phyloP scores from a whole-genome alignment of 2,888 invertebrate genomes.

The Epinotia ramella region DNA sequence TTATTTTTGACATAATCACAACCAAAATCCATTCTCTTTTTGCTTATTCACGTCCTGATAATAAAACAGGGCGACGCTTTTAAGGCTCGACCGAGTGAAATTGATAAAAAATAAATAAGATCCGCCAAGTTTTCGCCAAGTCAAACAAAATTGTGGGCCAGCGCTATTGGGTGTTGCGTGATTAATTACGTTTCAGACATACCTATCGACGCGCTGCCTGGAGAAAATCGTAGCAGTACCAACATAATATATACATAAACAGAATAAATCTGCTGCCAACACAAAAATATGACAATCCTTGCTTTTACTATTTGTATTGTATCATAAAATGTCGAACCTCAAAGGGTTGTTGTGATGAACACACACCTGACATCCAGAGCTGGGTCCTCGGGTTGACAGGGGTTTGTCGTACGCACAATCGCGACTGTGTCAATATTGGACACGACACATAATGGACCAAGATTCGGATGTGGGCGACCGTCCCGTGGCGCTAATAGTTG shows the following conservation, averaged over 20 bases:
- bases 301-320: constrained; percentile 11
- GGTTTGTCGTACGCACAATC: constrained; percentile 72
- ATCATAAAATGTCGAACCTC: constrained; percentile 16
- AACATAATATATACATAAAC: background rate
- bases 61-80: constrained; percentile 83
- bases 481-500: constrained; percentile 70
- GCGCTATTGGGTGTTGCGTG: constrained; percentile 63
- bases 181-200: constrained; percentile 70
- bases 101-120: constrained; percentile 85
- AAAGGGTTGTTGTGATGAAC: constrained; percentile 26
- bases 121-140: constrained; percentile 74
- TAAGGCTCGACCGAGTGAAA: constrained; percentile 76
- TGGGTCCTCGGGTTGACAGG: constrained; percentile 71
- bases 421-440: constrained; percentile 81
- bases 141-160: constrained; percentile 77
- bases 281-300: constrained; percentile 15
- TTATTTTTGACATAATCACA: constrained; percentile 90
- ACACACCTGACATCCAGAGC: constrained; percentile 59
- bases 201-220: constrained; percentile 38
- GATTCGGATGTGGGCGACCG: constrained; percentile 71
- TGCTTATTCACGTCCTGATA: constrained; percentile 88
- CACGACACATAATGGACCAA: constrained; percentile 68
- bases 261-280: background rate
- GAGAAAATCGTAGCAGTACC: background rate
- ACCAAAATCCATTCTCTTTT: constrained; percentile 87